Conservation (phyloP, 2,888 invertebrate species). For the Tetramorium bicarinatum region DNA sequence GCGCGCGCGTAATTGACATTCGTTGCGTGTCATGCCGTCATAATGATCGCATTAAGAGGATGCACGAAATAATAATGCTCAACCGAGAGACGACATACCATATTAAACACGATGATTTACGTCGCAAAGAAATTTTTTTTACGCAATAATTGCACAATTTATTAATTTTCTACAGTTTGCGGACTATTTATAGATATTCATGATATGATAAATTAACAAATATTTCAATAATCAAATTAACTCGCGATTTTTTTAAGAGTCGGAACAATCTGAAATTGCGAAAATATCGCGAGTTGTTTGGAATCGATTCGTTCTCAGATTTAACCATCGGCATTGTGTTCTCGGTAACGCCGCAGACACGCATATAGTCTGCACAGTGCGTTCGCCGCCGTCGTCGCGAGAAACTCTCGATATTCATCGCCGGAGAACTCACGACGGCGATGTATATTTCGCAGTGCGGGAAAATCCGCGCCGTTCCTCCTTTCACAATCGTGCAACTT, state of each 20-base stretch:
- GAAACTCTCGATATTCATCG: conserved; percentile 57
- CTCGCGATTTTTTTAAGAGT: not conserved
- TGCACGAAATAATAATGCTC: conserved; percentile 20
- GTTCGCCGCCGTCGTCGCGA: conserved; percentile 39
- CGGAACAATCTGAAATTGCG: not conserved
- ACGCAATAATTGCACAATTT: not conserved
- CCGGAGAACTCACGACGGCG: conserved; percentile 24
- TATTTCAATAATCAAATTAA: not conserved
- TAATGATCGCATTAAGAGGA: conserved; percentile 24
- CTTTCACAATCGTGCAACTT: conserved; percentile 52
- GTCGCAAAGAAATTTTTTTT: not conserved
- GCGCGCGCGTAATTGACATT: conserved; percentile 9
- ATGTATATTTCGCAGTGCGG: conserved; percentile 38
- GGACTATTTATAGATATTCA: not conserved
- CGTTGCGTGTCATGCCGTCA: conserved; percentile 13
- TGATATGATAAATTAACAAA: not conserved
- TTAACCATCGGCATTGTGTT: conserved; percentile 1
- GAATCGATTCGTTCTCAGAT: not conserved
- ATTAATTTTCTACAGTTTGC: not conserved
- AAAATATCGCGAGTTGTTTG: not conserved
- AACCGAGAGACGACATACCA: not conserved
- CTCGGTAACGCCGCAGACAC: conserved; percentile 4
- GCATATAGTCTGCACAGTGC: conserved; percentile 35
- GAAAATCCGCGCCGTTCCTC: conserved; percentile 50
- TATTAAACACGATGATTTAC: not conserved